A percentile compares a stretch with the other conserved stretches of the same genome.
phyloP scores from a whole-genome alignment of 53 echinoderm and acorn worm genomes.

The Paracentrotus lividus region DNA sequence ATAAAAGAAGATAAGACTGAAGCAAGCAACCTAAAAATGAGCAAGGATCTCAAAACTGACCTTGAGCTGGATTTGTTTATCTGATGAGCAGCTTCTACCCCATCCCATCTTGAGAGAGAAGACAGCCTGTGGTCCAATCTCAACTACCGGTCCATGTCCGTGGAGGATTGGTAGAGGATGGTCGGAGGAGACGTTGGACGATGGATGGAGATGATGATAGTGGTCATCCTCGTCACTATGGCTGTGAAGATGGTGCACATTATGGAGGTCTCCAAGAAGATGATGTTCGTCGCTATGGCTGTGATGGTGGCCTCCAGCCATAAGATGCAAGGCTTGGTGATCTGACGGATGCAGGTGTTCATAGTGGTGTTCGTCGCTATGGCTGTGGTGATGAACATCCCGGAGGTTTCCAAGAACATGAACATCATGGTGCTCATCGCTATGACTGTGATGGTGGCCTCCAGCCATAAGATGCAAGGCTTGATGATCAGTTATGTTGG shows the following conservation, averaged over 20 bases:
- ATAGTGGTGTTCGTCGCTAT: constrained; percentile 22
- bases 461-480: background rate
- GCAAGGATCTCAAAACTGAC: constrained; percentile 56
- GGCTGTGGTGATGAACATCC: constrained; percentile 33
- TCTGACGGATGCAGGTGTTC: constrained; percentile 12
- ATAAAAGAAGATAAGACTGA: too few relatives aligned
- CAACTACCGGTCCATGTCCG: background rate
- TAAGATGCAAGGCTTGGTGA: background rate
- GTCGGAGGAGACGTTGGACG: constrained; percentile 9
- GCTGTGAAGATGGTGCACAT: constrained; percentile 21
- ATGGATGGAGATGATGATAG: constrained; percentile 49
- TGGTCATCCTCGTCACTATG: constrained; percentile 42
- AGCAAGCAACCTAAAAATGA: too few relatives aligned
- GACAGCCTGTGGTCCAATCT: constrained; percentile 74
- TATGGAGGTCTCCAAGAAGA: background rate
- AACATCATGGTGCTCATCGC: constrained; percentile 1
- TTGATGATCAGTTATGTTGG: constrained; percentile 34
- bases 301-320: constrained; percentile 15
- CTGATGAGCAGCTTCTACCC: constrained; percentile 85
- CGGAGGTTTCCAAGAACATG: background rate
- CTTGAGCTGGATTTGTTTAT: constrained; percentile 87
- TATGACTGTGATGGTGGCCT: constrained; percentile 19
- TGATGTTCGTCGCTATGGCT: constrained; percentile 8
- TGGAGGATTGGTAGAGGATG: constrained; percentile 34
- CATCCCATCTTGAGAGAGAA: constrained; percentile 81